These are phyloP conservation scores for Laspeyria flexula DNA, from an alignment of 2,888 invertebrate species.

Conservation along the genomic window DNA sequence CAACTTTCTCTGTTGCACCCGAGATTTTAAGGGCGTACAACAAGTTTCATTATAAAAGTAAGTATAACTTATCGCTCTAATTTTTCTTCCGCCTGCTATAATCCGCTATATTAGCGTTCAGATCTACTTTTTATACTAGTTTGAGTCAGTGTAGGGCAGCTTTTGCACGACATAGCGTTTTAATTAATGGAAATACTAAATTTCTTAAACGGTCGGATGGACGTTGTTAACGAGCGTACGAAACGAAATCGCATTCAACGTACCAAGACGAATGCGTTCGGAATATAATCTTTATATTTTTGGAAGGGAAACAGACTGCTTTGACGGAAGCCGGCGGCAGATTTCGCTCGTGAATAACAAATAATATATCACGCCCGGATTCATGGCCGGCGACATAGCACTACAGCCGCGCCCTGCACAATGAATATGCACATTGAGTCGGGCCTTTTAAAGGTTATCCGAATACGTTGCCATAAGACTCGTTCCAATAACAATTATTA, in stretches of 20 bases:
- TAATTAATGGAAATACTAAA: constrained; percentile 35
- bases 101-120: constrained; percentile 16
- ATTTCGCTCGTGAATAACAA: constrained; percentile 73
- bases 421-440: constrained; percentile 50
- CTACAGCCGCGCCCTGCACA: constrained; percentile 49
- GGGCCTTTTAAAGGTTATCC: constrained; percentile 69
- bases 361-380: constrained; percentile 61
- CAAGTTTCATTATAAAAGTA: constrained; percentile 34
- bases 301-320: constrained; percentile 69
- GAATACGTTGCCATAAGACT: constrained; percentile 57
- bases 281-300: constrained; percentile 73
- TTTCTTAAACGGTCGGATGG: constrained; percentile 43
- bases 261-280: constrained; percentile 66
- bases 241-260: constrained; percentile 60
- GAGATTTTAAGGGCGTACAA: constrained; percentile 47
- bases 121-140: constrained; percentile 29
- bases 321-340: constrained; percentile 69
- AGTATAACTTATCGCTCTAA: constrained; percentile 49
- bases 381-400: constrained; percentile 65
- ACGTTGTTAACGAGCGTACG: constrained; percentile 56
- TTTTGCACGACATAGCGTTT: constrained; percentile 23
- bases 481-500: constrained; percentile 44
- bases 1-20: constrained; percentile 39
- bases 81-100: constrained; percentile 35
- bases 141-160: constrained; percentile 29